These are phyloP conservation scores for Papilio aristodemus DNA, from an alignment of 1,140 invertebrate species.

Conservation along the genomic window DNA sequence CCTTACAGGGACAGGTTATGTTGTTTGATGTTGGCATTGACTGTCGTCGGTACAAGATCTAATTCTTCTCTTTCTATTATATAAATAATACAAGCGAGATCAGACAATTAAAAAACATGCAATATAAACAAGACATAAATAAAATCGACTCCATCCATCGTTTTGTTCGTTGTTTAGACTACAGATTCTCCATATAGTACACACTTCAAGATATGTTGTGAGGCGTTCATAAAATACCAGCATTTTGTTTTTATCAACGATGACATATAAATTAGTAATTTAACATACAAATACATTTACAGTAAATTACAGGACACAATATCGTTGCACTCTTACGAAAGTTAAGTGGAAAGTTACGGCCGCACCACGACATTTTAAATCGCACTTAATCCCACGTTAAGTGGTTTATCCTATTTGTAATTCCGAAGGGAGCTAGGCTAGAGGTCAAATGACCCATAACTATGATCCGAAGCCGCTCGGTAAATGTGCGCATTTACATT, in stretches of 20 bases:
- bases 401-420: slow-evolving; percentile 59
- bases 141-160: too few species aligned
- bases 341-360: slow-evolving; percentile 10
- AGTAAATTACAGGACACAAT: not conserved
- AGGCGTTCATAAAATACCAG: too few species aligned
- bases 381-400: slow-evolving; percentile 44
- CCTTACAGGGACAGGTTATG: not conserved
- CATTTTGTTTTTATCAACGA: too few species aligned
- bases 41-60: not conserved
- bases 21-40: not conserved
- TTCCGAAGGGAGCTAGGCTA: slow-evolving; percentile 53
- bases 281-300: not conserved
- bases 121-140: too few species aligned
- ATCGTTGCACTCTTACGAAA: not conserved
- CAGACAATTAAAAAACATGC: too few species aligned
- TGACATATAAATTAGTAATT: too few species aligned
- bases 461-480: slow-evolving; percentile 51
- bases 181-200: too few species aligned
- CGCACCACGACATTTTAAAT: slow-evolving; percentile 43
- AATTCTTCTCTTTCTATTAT: too few species aligned
- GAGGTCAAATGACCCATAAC: slow-evolving; percentile 70
- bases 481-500: slow-evolving; percentile 63
- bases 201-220: too few species aligned
- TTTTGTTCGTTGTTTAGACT: too few species aligned
- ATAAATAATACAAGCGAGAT: too few species aligned